phyloP scores from a whole-genome alignment of 2,113 vertebrate species.

The Numida meleagris region DNA sequence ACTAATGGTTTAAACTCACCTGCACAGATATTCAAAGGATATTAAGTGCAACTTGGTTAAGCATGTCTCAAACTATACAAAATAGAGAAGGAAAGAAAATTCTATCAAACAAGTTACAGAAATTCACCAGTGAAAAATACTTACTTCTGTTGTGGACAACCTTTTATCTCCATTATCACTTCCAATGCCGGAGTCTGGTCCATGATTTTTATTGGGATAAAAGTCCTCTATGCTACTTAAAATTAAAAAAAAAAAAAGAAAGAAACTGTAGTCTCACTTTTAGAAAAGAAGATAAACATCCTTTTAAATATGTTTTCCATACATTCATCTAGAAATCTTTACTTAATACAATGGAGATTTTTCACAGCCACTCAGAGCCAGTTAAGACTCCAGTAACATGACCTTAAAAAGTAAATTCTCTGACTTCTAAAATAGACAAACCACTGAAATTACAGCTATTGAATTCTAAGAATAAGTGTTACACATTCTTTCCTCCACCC shows the following conservation, averaged over 20 bases:
- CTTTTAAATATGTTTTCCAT: neutral
- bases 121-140: constrained; percentile 33
- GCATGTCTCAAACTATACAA: neutral
- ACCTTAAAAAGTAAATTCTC: neutral
- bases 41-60: neutral
- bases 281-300: neutral
- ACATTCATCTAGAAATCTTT: neutral
- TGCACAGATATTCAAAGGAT: neutral
- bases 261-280: neutral
- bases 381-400: neutral
- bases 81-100: neutral
- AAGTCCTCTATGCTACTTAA: constrained; percentile 93
- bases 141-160: constrained; percentile 95
- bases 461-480: neutral
- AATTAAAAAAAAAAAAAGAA: neutral
- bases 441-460: neutral
- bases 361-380: neutral
- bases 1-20: neutral
- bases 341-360: neutral
- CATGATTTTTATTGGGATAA: constrained; percentile 96
- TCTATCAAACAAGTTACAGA: neutral
- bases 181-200: constrained; percentile 97
- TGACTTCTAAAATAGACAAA: neutral
- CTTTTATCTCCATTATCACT: constrained; percentile 99
- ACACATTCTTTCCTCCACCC: neutral